Conservation (phyloP, 2,797 vertebrate genomes). For the Amphiprion clarkii region DNA sequence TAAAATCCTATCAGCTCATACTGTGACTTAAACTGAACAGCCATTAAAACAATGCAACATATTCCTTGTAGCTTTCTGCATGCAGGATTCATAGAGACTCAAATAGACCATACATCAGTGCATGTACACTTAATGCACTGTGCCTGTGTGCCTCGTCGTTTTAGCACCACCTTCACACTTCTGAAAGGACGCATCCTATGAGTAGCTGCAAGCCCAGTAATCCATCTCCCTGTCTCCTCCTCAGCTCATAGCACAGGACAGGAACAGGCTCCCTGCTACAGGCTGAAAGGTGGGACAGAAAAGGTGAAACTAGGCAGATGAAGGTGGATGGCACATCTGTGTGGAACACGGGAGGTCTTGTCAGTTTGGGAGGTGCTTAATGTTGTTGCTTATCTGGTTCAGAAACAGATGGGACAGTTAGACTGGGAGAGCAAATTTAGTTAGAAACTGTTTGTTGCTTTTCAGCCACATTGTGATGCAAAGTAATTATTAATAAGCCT, state of each 20-base stretch:
- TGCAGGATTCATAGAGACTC: background rate
- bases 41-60: background rate
- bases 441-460: conserved; percentile 12
- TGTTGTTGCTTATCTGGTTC: conserved; percentile 18
- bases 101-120: conserved; percentile 8
- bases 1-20: background rate
- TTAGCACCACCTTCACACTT: conserved; percentile 75
- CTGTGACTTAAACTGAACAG: background rate
- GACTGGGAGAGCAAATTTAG: conserved; percentile 4
- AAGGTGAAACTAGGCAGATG: conserved; percentile 49
- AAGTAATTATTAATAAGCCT: background rate
- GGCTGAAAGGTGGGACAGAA: conserved; percentile 47
- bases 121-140: conserved; percentile 11
- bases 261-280: conserved; percentile 27
- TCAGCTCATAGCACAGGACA: conserved; percentile 31
- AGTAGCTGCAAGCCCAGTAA: conserved; percentile 54
- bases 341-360: conserved; percentile 31
- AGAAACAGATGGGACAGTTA: conserved; percentile 37
- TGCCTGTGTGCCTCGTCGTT: conserved; percentile 41
- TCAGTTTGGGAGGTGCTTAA: conserved; percentile 42
- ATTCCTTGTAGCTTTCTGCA: background rate
- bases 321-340: conserved; percentile 58
- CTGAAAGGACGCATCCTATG: conserved; percentile 68
- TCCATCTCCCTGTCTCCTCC: conserved; percentile 70
- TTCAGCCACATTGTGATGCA: background rate